Conservation (phyloP, 2,797 vertebrate genomes). For the Sternarchorhynchus goeldii region DNA sequence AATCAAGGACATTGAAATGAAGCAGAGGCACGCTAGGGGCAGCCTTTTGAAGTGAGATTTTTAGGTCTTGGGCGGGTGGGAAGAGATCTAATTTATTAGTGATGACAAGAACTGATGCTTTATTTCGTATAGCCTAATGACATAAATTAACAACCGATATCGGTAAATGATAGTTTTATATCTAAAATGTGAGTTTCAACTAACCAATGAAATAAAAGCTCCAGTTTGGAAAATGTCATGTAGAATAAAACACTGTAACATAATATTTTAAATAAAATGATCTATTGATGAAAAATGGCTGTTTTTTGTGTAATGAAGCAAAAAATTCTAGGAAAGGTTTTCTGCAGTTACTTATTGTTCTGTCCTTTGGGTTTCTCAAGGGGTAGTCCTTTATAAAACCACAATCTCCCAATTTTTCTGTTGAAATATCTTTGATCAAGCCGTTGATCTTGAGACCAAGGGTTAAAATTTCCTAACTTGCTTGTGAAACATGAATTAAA, state of each 20-base stretch:
- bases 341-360: too few species aligned
- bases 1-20: slow-evolving; percentile 22
- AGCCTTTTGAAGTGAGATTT: neutral
- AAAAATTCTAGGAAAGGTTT: too few species aligned
- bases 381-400: too few species aligned
- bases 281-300: slow-evolving; percentile 82
- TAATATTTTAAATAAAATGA: slow-evolving; percentile 98
- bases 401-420: too few species aligned
- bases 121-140: slow-evolving; percentile 66
- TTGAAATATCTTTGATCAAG: too few species aligned
- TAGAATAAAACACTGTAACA: slow-evolving; percentile 98
- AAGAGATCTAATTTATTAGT: slow-evolving; percentile 40
- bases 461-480: too few species aligned
- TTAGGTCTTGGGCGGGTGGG: slow-evolving; percentile 8
- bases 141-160: slow-evolving; percentile 64
- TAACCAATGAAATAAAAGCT: slow-evolving; percentile 72
- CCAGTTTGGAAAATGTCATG: slow-evolving; percentile 83
- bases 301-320: neutral
- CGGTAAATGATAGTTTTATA: slow-evolving; percentile 74
- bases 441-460: too few species aligned
- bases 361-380: too few species aligned
- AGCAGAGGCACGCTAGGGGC: neutral
- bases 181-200: slow-evolving; percentile 74
- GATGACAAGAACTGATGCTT: slow-evolving; percentile 55
- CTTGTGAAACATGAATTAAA: too few species aligned